Base-by-base conservation (phyloP, 2,888 invertebrate species). In the Hoplodrina ambigua region DNA sequence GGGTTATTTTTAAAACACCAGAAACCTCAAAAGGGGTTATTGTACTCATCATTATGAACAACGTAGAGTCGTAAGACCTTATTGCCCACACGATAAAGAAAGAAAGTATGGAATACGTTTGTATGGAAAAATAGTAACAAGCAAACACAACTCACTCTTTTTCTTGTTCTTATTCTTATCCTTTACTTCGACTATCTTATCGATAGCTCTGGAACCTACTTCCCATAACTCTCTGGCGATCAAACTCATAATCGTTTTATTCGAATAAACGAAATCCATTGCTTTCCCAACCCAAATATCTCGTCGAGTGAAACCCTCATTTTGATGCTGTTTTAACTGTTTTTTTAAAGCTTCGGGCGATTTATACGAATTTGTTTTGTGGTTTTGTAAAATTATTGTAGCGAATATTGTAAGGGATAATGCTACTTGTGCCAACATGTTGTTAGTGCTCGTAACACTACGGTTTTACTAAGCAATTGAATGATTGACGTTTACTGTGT, bases 201-300 rank as follows among this genome's bases (percentile, higher is more conserved):
- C 94, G 46, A 94, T 91, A 2, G 92, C 92, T 25, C 73, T 87
- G 1, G 94, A 90, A 0, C 95, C 95, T 5, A 93, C 83, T 52
- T 94, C 92, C 95, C 94, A 95, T 15, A 95, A 75, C 60, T 94
- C 94, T 49, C 91, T 85, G 0, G 94, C 95, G 2, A 95, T 83
- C 46, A 94, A 81, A 70, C 89, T 92, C 94, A 95, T 94, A 8
- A 95, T 78, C 0, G 94, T 94, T 79, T 86, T 90, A 64, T 94
- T 94, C 0, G 94, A 94, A 75, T 94, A 92, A 2, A 94, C 89
- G 6, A 94, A 92, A 72, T 94, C 93, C 90, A 94, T 92, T 0
- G 93, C 94, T 69, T 91, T 93, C 0, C 94, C 93, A 2, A 94
- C 92, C 11, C 92, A 69, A 0, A 82, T 72, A 57, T 94, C 94